Base-by-base conservation (phyloP, 2,888 invertebrate genomes). In the Itoplectis maculator region DNA sequence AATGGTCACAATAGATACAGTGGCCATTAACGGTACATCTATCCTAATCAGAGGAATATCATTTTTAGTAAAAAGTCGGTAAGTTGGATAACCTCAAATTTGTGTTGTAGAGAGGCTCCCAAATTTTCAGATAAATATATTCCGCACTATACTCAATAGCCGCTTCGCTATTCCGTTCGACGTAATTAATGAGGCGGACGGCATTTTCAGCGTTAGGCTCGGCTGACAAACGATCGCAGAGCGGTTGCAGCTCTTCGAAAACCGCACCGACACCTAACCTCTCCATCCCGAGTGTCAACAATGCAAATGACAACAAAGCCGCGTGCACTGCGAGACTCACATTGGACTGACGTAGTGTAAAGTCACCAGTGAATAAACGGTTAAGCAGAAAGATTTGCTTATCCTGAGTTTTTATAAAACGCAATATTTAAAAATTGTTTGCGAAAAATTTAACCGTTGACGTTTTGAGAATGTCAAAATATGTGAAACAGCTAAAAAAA, bases 51-150 rank as follows among this genome's bases (percentile, higher is more conserved):
- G n/a, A n/a, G 35, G 6, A 42, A 42, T 3, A 42, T 42, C 9
- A 18, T 49, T 13, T 9, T 8, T 18, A 45, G 9, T 18, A 40
- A 13, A 69, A 70, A 69, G 56, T 49, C 42, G 54, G 11, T 61
- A 8, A n/a, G 18, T 69, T 9, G 13, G 54, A 59, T 88, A 88
- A 92, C 92, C 88, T 89, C 18, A 90, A 49, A 40, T 84, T 79
- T 29, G 88, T 66, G 83, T 88, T 89, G 70, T 86, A 87, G 51
- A 94, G 84, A 86, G 92, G 92, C 15, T 90, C 75, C 29, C 89
- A 88, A 37, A 95, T 91, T 0, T 95, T 95, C 84, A 94, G 94
- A 59, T 95, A 88, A 79, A 95, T 90, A 86, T 94, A 94, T 81
- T 94, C 94, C 49, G 94, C 94, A 29, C 95, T 88, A 83, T 94